Evolutionary conservation across 64 coral and sea anemone genomes (phyloP).

Genomic region (Acropora tenuis): DNA sequence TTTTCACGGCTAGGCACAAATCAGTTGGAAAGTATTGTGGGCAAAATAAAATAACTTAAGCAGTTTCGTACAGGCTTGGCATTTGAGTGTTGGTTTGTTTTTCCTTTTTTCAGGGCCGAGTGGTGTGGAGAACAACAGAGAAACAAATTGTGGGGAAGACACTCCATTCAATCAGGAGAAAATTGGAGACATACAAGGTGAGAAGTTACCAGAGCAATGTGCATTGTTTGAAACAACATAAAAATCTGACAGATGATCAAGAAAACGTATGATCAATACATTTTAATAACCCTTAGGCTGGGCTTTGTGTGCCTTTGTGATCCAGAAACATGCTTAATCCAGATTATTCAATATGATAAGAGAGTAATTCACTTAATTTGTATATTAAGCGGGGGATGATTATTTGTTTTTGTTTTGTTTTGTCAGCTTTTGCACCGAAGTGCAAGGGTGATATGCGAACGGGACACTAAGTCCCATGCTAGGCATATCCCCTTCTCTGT

Average conservation of each 20-base stretch:
- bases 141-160: neutral
- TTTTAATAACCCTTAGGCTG: neutral
- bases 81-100: conserved; percentile 3
- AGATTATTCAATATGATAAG: neutral
- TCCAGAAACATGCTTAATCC: neutral
- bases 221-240: neutral
- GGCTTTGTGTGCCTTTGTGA: neutral
- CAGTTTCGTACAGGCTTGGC: neutral
- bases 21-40: neutral
- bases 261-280: neutral
- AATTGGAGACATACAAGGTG: conserved; percentile 2
- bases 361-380: neutral
- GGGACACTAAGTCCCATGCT: too few relatives aligned
- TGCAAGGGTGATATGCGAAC: too few relatives aligned
- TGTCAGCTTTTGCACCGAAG: too few relatives aligned
- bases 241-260: neutral
- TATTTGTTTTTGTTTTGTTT: too few relatives aligned
- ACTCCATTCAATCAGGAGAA: conserved; percentile 6
- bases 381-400: neutral
- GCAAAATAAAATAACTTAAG: neutral
- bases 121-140: neutral
- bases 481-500: too few relatives aligned
- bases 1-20: neutral
- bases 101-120: conserved; percentile 1
- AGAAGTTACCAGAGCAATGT: neutral